Evolutionary conservation across 2,113 vertebrate genomes (phyloP), one percentile per base, ranked within the genome.

Genomic region (Microtus montanus): DNA sequence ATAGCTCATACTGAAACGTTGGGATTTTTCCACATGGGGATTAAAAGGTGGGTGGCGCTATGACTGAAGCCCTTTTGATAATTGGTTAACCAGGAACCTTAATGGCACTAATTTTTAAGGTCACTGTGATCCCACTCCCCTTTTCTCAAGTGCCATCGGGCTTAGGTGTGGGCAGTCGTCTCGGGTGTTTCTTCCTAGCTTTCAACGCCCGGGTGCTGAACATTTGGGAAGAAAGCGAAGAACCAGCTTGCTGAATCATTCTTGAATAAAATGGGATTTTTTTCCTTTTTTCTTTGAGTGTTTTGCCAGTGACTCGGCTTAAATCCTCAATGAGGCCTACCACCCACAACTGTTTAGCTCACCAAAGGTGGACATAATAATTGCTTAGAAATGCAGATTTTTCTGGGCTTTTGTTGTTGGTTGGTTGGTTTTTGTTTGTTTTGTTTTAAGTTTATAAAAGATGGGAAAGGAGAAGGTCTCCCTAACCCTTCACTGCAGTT

Each of bases 11-110:
- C 93, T 74, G 85, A 97, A 96, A 92, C 47, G 93, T 92, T 97
- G 93, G 97, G 97, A 97, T 97, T 98, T 98, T 97, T 98, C 97
- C 97, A 97, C 96, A 96, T 83, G 92, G 30, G 96, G 95, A 97
- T 98, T 98, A 97, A 94, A 96, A 96, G 95, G 97, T 97, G 97
- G 96, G 96, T 96, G 97, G 96, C 78, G 88, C 77, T 28, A 88
- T 98, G 97, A 97, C 96, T 96, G 96, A 96, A 97, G 30, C 90
- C 52, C 88, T 93, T 87, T 90, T 96, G 95, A 96, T 97, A 94
- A 97, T 96, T 97, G 97, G 97, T 95, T 97, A 94, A 95, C 96
- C 93, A 92, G 93, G 96, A 97, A 97, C 90, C 90, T 64, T 88
- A 86, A 84, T 7, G 10, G 93, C 91, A 95, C 96, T 97, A 52